Evolutionary conservation across 2,888 invertebrate species (phyloP).

Genomic region (Syrista parreyssii): DNA sequence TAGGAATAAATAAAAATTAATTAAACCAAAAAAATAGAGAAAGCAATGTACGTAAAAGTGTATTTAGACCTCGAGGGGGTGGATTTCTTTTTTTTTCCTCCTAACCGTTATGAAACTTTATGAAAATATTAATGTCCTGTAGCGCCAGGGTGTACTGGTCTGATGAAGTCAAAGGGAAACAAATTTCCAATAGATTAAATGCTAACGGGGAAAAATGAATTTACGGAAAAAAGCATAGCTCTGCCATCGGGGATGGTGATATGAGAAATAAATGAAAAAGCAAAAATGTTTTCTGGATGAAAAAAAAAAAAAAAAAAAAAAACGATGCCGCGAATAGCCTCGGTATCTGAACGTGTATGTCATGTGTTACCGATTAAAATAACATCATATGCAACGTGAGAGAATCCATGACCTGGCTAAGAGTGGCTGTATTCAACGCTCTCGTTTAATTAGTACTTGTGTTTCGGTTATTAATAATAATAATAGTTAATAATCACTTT

Average conservation of each 20-base stretch:
- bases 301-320: too few relatives aligned
- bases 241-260: neutral
- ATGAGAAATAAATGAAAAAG: neutral
- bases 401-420: conserved; percentile 55
- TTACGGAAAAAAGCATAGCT: neutral
- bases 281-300: neutral
- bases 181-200: neutral
- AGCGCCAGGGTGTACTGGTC: neutral
- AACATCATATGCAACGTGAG: conserved; percentile 46
- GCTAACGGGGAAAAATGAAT: neutral
- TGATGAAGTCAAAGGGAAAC: neutral
- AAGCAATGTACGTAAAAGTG: neutral
- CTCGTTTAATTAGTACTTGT: conserved; percentile 46
- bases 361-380: conserved; percentile 22
- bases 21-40: neutral
- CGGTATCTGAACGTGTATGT: neutral
- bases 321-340: neutral
- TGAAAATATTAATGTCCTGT: neutral
- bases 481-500: conserved; percentile 53
- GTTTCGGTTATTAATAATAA: conserved; percentile 54
- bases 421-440: conserved; percentile 47
- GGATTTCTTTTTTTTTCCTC: neutral
- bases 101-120: neutral
- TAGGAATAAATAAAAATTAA: neutral
- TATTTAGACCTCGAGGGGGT: neutral